These are phyloP conservation scores for Agrotis segetum DNA, from an alignment of 2,888 invertebrate species.

Conservation along the genomic window DNA sequence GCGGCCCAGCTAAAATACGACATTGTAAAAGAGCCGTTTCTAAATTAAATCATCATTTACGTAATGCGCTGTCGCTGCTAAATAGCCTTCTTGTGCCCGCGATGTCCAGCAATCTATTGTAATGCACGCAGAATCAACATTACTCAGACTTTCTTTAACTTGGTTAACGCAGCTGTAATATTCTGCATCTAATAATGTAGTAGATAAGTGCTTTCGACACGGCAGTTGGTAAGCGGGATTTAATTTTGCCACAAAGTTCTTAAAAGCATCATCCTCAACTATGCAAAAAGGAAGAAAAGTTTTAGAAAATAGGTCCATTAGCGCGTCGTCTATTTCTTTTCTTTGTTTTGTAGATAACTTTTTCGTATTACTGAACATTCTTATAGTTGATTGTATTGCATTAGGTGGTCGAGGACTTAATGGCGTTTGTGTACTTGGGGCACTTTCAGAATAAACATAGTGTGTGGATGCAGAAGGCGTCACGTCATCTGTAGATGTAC, in stretches of 20 bases:
- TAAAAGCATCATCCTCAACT: background rate
- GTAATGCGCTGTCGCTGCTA: slow-evolving; percentile 7
- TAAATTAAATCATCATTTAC: background rate
- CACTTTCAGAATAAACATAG: background rate
- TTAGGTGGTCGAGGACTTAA: background rate
- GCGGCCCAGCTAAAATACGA: slow-evolving; percentile 6
- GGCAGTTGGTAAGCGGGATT: slow-evolving; percentile 10
- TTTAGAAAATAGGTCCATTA: slow-evolving; percentile 11
- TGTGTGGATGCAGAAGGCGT: background rate
- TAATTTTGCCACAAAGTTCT: background rate
- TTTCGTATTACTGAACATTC: slow-evolving; percentile 9
- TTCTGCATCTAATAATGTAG: slow-evolving; percentile 6
- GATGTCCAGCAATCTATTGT: slow-evolving; percentile 13
- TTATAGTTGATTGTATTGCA: slow-evolving; percentile 2
- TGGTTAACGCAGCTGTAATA: background rate
- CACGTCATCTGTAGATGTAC: background rate
- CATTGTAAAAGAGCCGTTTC: slow-evolving; percentile 14
- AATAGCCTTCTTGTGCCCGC: slow-evolving; percentile 11
- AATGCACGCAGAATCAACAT: slow-evolving; percentile 4
- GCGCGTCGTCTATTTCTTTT: slow-evolving; percentile 8
- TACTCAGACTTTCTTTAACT: slow-evolving; percentile 4
- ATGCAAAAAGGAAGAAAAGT: slow-evolving; percentile 7
- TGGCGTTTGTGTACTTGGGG: background rate
- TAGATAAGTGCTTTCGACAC: slow-evolving; percentile 7
- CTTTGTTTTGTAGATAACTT: slow-evolving; percentile 6